Conservation (phyloP, 2,113 vertebrate genomes). For the Choloepus hoffmanni region DNA sequence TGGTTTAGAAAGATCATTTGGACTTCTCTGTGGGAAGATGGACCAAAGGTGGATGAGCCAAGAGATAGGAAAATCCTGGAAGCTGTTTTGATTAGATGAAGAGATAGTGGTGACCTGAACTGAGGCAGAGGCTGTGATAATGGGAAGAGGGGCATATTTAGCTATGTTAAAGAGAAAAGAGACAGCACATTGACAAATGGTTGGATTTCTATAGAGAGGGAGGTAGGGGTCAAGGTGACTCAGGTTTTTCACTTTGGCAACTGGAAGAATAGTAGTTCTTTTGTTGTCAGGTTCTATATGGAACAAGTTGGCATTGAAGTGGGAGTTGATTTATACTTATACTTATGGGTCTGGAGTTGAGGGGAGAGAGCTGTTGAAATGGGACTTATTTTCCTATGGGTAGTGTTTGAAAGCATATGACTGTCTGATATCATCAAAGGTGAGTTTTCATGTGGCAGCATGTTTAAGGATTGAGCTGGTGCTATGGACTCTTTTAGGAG, state of each 20-base stretch:
- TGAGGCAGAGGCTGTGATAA: background rate
- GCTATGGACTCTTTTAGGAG: background rate
- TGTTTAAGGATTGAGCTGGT: background rate
- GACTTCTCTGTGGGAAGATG: background rate
- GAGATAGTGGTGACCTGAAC: background rate
- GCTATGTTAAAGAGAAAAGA: background rate
- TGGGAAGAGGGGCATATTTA: background rate
- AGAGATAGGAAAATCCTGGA: background rate
- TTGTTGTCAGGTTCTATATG: background rate
- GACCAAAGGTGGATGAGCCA: background rate
- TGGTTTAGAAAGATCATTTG: background rate
- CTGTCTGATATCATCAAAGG: background rate
- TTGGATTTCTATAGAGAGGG: background rate
- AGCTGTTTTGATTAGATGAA: background rate
- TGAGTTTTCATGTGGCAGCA: background rate
- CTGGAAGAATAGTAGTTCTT: background rate
- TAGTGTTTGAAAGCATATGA: background rate
- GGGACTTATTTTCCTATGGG: background rate
- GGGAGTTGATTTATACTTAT: background rate
- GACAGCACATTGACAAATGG: background rate
- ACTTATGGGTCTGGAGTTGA: background rate
- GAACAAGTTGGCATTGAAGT: background rate
- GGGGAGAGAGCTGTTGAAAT: background rate
- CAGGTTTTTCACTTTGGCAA: background rate
- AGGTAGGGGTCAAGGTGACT: background rate